Evolutionary conservation across 2,797 vertebrate species (phyloP).

Genomic region (Manis javanica): DNA sequence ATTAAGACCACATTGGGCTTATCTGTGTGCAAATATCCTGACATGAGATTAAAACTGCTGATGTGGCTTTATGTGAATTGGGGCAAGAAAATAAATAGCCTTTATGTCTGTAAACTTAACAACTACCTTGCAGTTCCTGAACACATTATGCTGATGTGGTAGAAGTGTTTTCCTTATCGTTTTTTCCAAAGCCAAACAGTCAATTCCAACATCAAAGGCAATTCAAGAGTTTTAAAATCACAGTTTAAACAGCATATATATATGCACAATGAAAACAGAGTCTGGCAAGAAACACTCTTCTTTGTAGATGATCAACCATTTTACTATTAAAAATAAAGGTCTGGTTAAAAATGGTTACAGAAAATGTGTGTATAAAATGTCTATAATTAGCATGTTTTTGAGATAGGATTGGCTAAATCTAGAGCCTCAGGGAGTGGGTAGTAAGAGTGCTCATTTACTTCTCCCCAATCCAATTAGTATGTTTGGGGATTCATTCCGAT

Average conservation of each 20-base stretch:
- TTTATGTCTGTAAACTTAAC: constrained; percentile 59
- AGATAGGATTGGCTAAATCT: background rate
- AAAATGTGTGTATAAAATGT: background rate
- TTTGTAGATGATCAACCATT: background rate
- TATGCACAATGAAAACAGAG: background rate
- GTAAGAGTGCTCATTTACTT: constrained; percentile 7
- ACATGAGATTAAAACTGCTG: constrained; percentile 23
- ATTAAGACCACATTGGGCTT: constrained; percentile 47
- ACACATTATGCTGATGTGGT: constrained; percentile 46
- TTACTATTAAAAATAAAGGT: background rate
- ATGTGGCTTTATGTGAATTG: constrained; percentile 45
- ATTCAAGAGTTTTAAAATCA: constrained; percentile 43
- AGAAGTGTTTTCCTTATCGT: background rate
- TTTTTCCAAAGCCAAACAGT: constrained; percentile 55
- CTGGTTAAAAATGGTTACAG: background rate
- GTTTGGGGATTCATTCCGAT: constrained; percentile 53
- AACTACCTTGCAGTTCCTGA: background rate
- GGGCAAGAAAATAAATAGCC: constrained; percentile 60
- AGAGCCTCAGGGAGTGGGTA: background rate
- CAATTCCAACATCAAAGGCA: constrained; percentile 61
- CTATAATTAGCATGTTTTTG: constrained; percentile 3
- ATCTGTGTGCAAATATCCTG: background rate
- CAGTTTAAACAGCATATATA: background rate
- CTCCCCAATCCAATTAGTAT: constrained; percentile 7
- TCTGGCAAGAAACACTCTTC: background rate